phyloP scores from a whole-genome alignment of 2,888 invertebrate species.

The Orchestes rusci region DNA sequence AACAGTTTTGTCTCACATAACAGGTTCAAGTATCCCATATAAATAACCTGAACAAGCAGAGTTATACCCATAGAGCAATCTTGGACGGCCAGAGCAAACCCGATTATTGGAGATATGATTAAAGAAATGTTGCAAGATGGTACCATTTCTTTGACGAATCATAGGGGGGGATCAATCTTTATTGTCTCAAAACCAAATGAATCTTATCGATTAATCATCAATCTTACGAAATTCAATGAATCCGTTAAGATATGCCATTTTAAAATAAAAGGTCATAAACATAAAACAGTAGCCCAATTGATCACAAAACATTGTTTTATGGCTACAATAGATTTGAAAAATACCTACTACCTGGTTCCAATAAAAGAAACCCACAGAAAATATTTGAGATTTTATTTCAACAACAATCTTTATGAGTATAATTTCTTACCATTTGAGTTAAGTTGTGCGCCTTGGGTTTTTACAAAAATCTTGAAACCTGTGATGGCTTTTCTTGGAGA shows the following conservation, averaged over 20 bases:
- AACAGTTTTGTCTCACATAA: too few relatives aligned
- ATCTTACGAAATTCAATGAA: conserved; percentile 25
- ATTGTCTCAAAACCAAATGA: conserved; percentile 20
- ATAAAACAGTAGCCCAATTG: conserved; percentile 21
- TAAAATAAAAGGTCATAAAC: conserved; percentile 28
- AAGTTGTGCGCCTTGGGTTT: conserved; percentile 24
- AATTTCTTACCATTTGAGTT: conserved; percentile 26
- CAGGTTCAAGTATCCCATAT: too few relatives aligned
- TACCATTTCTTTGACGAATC: too few relatives aligned
- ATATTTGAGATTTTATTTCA: conserved; percentile 25
- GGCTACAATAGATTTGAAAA: conserved; percentile 16
- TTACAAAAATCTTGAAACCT: conserved; percentile 29
- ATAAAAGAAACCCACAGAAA: conserved; percentile 23
- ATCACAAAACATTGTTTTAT: conserved; percentile 16
- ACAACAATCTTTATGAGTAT: conserved; percentile 25
- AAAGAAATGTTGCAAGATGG: too few relatives aligned
- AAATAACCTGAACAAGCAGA: too few relatives aligned
- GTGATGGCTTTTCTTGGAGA: conserved; percentile 16
- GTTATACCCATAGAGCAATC: too few relatives aligned
- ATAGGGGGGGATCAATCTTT: too few relatives aligned
- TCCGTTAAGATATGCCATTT: conserved; percentile 27
- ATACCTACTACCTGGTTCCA: conserved; percentile 24
- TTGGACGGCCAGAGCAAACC: too few relatives aligned
- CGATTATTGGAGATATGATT: too few relatives aligned
- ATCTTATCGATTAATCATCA: conserved; percentile 15